Evolutionary conservation across 2,888 invertebrate species (phyloP), one percentile per base, ranked within the genome.

Genomic region (Blera fallax): DNA sequence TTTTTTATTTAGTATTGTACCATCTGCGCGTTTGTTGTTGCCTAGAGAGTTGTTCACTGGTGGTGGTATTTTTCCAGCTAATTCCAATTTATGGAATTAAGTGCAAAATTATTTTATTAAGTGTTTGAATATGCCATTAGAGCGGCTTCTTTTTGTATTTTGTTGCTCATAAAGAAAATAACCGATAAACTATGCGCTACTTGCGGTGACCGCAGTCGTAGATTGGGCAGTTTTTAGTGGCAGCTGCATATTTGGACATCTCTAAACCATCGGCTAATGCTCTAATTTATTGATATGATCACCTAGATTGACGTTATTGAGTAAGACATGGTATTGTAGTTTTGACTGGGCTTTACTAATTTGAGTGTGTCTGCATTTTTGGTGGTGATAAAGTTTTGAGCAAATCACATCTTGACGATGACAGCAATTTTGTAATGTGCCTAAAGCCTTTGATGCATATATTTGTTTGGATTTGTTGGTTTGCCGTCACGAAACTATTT

Each of bases 41-140:
- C n/a, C n/a, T n/a, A n/a, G n/a, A n/a, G 27, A 21, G 58, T 10
- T 50, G 11, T 43, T 34, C 60, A n/a, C 27, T 62, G 43, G 18
- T 32, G 54, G 18, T 52, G 50, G 64, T 40, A 37, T 67, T 62
- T 64, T 62, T 52, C 14, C 37, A 60, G 3, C 73, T 65, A 34
- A 70, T 64, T 70, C 78, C 65, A 80, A 84, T 84, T 84, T 80
- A 84, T 84, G 69, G 74, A 84, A 84, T 84, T 84, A 84, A 84
- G 80, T 84, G 84, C 80, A 84, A 80, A 79, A 84, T 80, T 84
- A 80, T 84, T 80, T 84, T 84, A 84, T 84, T 84, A 84, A 74
- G 84, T 80, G 84, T 80, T 79, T 84, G 74, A 80, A 84, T 79
- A 80, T 74, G 84, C 74, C 50, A 84, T 84, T 84, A 79, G 69